These are phyloP conservation scores for Chironomus tentans DNA, from an alignment of 2,888 invertebrate species.

Conservation along the genomic window DNA sequence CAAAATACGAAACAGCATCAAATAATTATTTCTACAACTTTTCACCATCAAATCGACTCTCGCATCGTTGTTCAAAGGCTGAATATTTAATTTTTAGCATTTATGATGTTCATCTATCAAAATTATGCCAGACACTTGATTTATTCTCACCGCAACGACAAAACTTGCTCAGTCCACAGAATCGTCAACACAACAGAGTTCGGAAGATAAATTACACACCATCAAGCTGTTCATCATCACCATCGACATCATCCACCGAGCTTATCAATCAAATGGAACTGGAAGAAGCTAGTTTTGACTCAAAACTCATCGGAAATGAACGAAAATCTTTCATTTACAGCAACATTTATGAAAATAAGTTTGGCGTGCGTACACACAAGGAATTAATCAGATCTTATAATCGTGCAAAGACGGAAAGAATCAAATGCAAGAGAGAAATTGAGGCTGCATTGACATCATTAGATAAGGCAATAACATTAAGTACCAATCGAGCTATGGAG, in stretches of 20 bases:
- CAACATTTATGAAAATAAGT: background rate
- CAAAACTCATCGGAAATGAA: background rate
- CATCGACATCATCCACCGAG: background rate
- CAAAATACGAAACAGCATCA: background rate
- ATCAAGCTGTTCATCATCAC: background rate
- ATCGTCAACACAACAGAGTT: background rate
- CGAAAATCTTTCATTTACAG: background rate
- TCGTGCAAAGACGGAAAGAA: background rate
- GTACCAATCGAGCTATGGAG: background rate
- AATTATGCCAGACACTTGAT: background rate
- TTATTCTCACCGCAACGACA: background rate
- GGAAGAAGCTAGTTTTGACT: background rate
- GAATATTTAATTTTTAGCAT: background rate
- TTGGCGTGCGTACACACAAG: background rate
- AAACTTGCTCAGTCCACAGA: background rate
- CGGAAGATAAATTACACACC: background rate
- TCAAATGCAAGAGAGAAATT: background rate
- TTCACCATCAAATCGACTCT: background rate
- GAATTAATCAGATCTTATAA: background rate
- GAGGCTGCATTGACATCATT: background rate
- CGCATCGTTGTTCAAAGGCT: background rate
- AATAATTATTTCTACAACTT: background rate
- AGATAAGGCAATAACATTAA: background rate
- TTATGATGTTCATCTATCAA: background rate
- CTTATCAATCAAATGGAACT: background rate